Base-by-base conservation (phyloP, 2,113 vertebrate genomes). In the Rhea pennata region DNA sequence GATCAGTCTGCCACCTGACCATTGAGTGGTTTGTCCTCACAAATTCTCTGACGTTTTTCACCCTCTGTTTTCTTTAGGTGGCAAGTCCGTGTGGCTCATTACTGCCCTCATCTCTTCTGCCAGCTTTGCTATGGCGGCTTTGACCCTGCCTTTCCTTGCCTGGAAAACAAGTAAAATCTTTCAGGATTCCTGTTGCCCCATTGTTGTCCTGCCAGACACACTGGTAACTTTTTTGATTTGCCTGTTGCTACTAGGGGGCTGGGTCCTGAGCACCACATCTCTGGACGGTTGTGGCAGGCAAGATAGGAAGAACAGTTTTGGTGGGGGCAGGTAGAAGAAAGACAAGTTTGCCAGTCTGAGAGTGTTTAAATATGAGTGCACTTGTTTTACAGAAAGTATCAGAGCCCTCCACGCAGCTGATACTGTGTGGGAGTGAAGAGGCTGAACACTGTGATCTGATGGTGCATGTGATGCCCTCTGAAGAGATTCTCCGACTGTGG, bases 121-220 rank as follows among this genome's bases (percentile, higher is more conserved):
- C 78, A 98, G 80, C 64, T 96, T 98, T 69, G 29, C 94, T 91
- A 58, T 96, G 90, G 79, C 92, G 62, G 94, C 95, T 12, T 77
- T 97, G 46, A 86, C 69, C 1, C 74, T 97, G 73, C 83, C 83
- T 4, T n/a, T 98, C 9, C 93, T 93, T 7, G 7, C 80, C 76
- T 98, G 98, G 98, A 98, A 97, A 76, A 90, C 83, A 90, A 95
- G 90, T 17, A 87, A 64, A 79, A 53, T 97, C 36, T 83, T 98
- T 40, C 97, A 48, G 2, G 81, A 97, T 56, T 98, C 65, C 72
- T 98, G 96, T 69, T 98, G 97, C 91, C 98, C 98, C 0, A 1
- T 15, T 24, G 96, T 93, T 46, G 95, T 92, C 65, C 96, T 98
- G 39, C 98, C 98, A 3, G 95, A 98, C 44, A 97, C 97, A 29